A percentile compares a stretch with the other conserved stretches of the same genome.
phyloP scores from a whole-genome alignment of 1,140 invertebrate genomes.

The Wasmannia auropunctata region DNA sequence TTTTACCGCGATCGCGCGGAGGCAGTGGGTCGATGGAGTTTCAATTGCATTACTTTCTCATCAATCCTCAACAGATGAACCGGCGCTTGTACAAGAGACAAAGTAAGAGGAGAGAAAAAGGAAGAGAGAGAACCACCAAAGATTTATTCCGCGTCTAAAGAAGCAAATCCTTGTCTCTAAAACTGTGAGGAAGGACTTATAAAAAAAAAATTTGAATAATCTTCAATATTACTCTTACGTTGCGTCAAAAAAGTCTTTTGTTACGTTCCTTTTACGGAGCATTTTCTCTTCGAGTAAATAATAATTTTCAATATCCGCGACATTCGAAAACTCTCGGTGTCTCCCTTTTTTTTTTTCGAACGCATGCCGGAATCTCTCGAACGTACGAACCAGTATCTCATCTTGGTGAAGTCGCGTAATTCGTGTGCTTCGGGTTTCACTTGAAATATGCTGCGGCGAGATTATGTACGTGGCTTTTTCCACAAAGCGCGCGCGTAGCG shows the following conservation, averaged over 20 bases:
- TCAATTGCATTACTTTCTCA: constrained; percentile 65
- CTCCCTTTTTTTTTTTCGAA: background rate
- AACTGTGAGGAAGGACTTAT: too few species aligned
- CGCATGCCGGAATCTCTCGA: background rate
- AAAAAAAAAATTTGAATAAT: background rate
- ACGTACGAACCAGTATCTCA: background rate
- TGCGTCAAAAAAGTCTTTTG: background rate
- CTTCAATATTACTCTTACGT: background rate
- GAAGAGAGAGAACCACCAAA: background rate
- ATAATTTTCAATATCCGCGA: background rate
- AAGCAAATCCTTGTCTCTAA: background rate
- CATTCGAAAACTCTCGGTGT: background rate
- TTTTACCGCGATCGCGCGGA: constrained; percentile 38
- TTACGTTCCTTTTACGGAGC: background rate
- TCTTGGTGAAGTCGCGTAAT: background rate
- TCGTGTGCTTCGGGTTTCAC: background rate
- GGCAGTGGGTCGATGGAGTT: constrained; percentile 60
- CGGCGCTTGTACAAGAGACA: background rate
- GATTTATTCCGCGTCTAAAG: background rate
- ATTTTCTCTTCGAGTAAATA: background rate
- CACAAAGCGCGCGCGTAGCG: background rate
- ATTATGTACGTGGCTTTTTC: background rate
- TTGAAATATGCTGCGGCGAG: constrained; percentile 17
- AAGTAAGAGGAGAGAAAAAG: background rate
- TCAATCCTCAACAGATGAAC: constrained; percentile 58